Evolutionary conservation across 1,140 invertebrate genomes (phyloP), one percentile per base, ranked within the genome.

Genomic region (Amphibalanus amphitrite): DNA sequence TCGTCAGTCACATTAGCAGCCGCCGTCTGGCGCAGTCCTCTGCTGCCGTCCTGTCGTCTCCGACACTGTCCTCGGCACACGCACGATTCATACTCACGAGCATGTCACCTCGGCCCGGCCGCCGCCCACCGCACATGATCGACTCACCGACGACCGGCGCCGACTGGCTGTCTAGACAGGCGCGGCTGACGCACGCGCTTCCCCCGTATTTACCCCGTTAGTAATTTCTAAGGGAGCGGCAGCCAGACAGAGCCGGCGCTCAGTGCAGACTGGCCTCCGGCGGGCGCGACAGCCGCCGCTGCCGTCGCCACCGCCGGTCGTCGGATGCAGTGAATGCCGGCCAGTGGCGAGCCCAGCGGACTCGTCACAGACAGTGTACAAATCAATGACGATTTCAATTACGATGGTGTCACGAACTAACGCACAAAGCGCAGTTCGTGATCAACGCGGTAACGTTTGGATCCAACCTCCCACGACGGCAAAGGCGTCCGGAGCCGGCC

Each of bases 141-240:
- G 47, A 1, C 20, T 17, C 47, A 23, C 47, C 10, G 13, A 8
- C 47, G 47, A 8, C 6, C 6, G 10, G 47, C 47, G 10, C 47
- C 10, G 47, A 20, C 47, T 23, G 13, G 17, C 47, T 23, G 47
- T 59, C 47, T 59, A 59, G 47, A 59, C 47, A 59, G n/a, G n/a
- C 47, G 6, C 47, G 20, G 47, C 47, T 20, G 20, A 20, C 47
- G 13, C n/a, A n/a, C 13, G 47, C 47, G 10, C 47, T 13, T 59
- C 47, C 47, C 47, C 47, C 47, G 47, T 59, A 59, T 59, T 59
- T 59, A 59, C 47, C 47, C 47, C 47, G 47, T 59, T 59, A 59
- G 47, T 59, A 59, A 59, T 59, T 59, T 59, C 47, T 59, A 59
- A 20, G 47, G 47, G 47, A 59, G 47, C 47, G 47, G 47, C 47